A percentile compares a stretch with the other conserved stretches of the same genome.
Conservation (phyloP, 1,140 invertebrate species). For the Portunus trituberculatus region DNA sequence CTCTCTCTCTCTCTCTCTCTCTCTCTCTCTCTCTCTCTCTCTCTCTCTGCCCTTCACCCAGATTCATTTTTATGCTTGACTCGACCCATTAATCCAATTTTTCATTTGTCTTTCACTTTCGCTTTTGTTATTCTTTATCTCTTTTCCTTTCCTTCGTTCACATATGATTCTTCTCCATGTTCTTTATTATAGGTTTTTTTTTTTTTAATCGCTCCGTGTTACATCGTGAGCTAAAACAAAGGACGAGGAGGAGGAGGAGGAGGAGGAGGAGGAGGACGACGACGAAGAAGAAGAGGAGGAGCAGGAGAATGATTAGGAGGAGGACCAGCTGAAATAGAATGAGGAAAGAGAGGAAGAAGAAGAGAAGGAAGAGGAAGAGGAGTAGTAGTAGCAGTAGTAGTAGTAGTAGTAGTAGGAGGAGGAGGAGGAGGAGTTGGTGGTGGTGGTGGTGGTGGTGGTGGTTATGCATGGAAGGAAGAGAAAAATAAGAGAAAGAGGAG, state of each 20-base stretch:
- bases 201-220: background rate
- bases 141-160: background rate
- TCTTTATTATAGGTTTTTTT: background rate
- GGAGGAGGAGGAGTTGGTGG: background rate
- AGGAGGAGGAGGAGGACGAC: background rate
- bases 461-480: background rate
- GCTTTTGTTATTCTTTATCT: background rate
- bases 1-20: slow-evolving; percentile 20
- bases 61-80: slow-evolving; percentile 2
- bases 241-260: background rate
- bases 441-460: no score
- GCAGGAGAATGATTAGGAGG: background rate
- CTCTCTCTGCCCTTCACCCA: background rate
- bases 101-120: slow-evolving; percentile 9
- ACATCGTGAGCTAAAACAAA: background rate
- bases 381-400: no score
- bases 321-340: background rate
- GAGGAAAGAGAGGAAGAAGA: background rate
- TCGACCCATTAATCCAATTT: background rate
- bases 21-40: slow-evolving; percentile 18
- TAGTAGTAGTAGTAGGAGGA: no score
- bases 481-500: background rate
- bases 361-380: background rate
- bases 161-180: background rate
- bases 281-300: background rate